phyloP scores from a whole-genome alignment of 2,888 invertebrate genomes.

The Malthinus flaveolus region DNA sequence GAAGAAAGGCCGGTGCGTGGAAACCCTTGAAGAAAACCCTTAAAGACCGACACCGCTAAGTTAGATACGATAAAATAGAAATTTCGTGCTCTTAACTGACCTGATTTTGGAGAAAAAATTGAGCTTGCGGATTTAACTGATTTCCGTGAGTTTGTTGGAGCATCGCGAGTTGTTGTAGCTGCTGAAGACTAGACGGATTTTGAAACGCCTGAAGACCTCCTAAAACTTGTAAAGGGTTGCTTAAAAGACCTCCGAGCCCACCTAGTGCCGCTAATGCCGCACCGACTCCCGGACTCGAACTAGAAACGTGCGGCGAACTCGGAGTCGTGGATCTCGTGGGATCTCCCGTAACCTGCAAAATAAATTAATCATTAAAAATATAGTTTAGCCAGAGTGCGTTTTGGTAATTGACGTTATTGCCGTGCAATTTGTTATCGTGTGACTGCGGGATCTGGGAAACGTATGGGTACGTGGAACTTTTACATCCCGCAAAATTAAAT shows the following conservation, averaged over 20 bases:
- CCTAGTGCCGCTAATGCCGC: slow-evolving; percentile 58
- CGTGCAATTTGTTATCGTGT: too few species aligned
- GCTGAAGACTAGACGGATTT: slow-evolving; percentile 66
- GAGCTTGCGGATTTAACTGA: slow-evolving; percentile 61
- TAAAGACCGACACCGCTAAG: slow-evolving; percentile 32
- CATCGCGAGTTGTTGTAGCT: slow-evolving; percentile 68
- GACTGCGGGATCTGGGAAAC: too few species aligned
- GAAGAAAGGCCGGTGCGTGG: slow-evolving; percentile 54
- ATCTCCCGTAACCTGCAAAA: slow-evolving; percentile 50
- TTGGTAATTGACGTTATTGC: too few species aligned
- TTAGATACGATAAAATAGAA: slow-evolving; percentile 10
- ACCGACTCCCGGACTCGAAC: slow-evolving; percentile 50
- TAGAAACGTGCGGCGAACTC: slow-evolving; percentile 50
- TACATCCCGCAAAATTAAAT: too few species aligned
- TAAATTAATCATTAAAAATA: background rate
- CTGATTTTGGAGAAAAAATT: slow-evolving; percentile 79
- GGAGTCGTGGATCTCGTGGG: slow-evolving; percentile 46
- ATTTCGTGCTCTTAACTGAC: slow-evolving; percentile 47
- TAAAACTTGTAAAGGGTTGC: slow-evolving; percentile 51
- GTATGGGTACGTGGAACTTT: too few species aligned
- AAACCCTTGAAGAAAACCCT: slow-evolving; percentile 59
- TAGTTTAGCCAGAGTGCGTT: too few species aligned
- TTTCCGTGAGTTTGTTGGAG: slow-evolving; percentile 58
- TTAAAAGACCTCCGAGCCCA: slow-evolving; percentile 51
- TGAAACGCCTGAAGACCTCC: slow-evolving; percentile 60